Base-by-base conservation (phyloP, 2,888 invertebrate species). In the Clusia tigrina region DNA sequence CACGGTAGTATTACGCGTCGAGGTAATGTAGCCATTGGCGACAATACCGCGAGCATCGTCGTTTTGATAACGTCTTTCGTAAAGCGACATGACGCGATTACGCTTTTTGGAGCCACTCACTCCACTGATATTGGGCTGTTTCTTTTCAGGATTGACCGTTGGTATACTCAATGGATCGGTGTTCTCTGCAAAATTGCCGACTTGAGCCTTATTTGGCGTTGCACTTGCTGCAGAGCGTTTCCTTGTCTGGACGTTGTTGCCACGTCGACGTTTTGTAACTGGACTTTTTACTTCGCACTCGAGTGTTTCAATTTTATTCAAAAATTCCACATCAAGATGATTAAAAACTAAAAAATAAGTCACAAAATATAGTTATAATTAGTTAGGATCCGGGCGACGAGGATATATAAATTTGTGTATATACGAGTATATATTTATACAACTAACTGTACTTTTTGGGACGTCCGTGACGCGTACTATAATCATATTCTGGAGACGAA, bases 1-100 rank as follows among this genome's bases (percentile, higher is more conserved):
- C n/a, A 66, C 64, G 9, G 70, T n/a, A 70, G 18, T 70, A 6
- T 72, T 71, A 23, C 73, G 69, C 54, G 72, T 67, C 9, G 74
- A 67, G 57, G 69, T 75, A 20, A 77, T 66, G 69, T 80, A 82
- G 2, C 81, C 81, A 67, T 81, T 81, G 26, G 69, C 67, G 18
- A 76, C 75, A 24, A 72, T 74, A 3, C 70, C 68, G 24, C 79
- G 77, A 15, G 74, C 73, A 22, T 79, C 80, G 59, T 80, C 78
- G 18, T 76, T 70, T 60, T 80, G 81, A 54, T 78, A 78, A 15
- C 82, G 80, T 38, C 79, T 76, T 65, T 83, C 83, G 69, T 83
- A 83, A 18, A 83, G 68, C 24, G 83, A 83, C 83, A 83, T 83
- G 38, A 62, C 76, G 56, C 60, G 32, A 38, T 63, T 65, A 10